Evolutionary conservation across 2,888 invertebrate genomes (phyloP), one percentile per base, ranked within the genome.

Genomic region (Hyposoter dolosus): DNA sequence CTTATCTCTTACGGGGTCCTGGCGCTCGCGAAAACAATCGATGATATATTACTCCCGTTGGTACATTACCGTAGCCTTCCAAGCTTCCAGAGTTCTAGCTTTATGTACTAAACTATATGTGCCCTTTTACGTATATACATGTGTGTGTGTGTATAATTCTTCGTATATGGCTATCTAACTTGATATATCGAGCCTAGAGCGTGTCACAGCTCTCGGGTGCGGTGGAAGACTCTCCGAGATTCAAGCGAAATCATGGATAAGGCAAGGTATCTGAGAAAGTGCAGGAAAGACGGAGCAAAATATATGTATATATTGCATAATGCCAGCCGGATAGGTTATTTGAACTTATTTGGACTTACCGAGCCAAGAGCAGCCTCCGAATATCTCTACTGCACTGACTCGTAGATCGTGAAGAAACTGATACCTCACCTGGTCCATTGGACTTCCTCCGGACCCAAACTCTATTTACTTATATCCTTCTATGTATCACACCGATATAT

Each of bases 11-110:
- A 87, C 87, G 83, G 88, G 86, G 83, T 83, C 86, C 82, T 88
- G 88, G 83, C 86, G 88, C 86, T 86, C 82, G 86, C 88, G 88
- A 88, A 88, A 88, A 88, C 88, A 88, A 88, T 88, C 88, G 88
- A 84, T 88, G 88, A 88, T 88, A 88, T 88, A 88, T 88, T 88
- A 86, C 84, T 86, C 84, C 83, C 85, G 83, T 83, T 83, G 83
- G 85, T 86, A 86, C 78, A 86, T 83, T 86, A 86, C 80, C 72
- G 80, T 77, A 63, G 85, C 56, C 65, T 76, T 66, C 71, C 40
- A 47, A 71, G 75, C 65, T 79, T 76, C 56, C 77, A 43, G 56
- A 77, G 72, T 83, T 83, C 76, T 40, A 12, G 40, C 19, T 81
- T 74, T 65, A 66, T 81, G 50, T 50, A 81, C 56, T 56, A 56